Percentiles rank a stretch among this genome's conserved stretches.
Conservation (phyloP, 2,113 vertebrate genomes). For the Rhea pennata region DNA sequence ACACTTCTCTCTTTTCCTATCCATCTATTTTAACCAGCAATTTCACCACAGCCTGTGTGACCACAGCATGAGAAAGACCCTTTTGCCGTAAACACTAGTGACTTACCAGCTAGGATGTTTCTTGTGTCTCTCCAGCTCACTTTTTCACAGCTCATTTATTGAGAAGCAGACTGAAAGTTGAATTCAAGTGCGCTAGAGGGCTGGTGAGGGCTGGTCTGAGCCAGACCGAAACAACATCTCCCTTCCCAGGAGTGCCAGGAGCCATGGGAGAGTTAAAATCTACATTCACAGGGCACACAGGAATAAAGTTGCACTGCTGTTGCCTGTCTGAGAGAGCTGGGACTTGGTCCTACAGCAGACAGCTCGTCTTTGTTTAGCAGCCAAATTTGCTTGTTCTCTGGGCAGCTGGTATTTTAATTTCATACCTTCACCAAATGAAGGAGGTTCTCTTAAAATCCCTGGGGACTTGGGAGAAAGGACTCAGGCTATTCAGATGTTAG, state of each 20-base stretch:
- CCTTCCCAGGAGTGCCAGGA: rapidly evolving
- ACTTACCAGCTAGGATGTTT: not conserved
- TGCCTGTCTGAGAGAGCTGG: not conserved
- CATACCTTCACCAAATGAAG: not conserved
- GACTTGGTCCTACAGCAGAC: not conserved
- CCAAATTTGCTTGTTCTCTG: not conserved
- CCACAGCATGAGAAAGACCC: rapidly evolving
- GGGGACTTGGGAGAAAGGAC: not conserved
- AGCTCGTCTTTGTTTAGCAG: conserved; percentile 19
- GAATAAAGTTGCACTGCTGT: not conserved
- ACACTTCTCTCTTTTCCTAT: not conserved
- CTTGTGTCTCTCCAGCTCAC: not conserved
- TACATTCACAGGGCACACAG: rapidly evolving
- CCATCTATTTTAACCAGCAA: not conserved
- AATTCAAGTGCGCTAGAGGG: not conserved
- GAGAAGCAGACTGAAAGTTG: not conserved
- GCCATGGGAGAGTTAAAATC: not conserved
- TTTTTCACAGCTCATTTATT: rapidly evolving
- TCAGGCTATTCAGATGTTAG: not conserved
- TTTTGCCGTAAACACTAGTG: rapidly evolving
- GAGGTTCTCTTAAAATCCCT: not conserved
- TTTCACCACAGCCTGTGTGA: not conserved
- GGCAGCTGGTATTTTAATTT: not conserved
- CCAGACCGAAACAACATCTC: not conserved
- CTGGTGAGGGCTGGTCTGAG: not conserved